These are phyloP conservation scores for Lethenteron camtschaticum DNA, from an alignment of 2,113 vertebrate species.

Conservation along the genomic window DNA sequence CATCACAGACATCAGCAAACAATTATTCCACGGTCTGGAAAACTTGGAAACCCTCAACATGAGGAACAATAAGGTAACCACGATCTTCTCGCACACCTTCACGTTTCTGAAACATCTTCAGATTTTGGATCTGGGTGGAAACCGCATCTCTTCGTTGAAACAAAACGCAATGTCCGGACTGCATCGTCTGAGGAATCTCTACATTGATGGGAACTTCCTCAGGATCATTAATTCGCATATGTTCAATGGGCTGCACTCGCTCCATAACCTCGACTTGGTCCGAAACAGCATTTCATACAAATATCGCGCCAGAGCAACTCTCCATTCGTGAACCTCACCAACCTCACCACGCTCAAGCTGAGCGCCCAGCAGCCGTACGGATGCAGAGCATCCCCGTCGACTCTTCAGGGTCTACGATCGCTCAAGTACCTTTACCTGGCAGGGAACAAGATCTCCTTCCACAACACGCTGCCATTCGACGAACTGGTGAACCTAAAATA, in stretches of 20 bases:
- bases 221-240: neutral
- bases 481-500: slow-evolving; percentile 26
- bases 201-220: slow-evolving; percentile 39
- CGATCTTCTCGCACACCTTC: slow-evolving; percentile 33
- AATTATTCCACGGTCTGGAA: slow-evolving; percentile 22
- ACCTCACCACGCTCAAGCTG: slow-evolving; percentile 17
- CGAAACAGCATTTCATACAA: slow-evolving; percentile 14
- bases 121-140: slow-evolving; percentile 37
- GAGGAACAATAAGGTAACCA: slow-evolving; percentile 36
- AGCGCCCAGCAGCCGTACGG: slow-evolving; percentile 15
- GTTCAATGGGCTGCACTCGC: slow-evolving; percentile 12
- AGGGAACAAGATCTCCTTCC: slow-evolving; percentile 22
- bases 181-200: slow-evolving; percentile 23
- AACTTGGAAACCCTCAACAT: slow-evolving; percentile 32
- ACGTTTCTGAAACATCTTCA: slow-evolving; percentile 17
- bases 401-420: slow-evolving; percentile 14
- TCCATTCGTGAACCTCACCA: slow-evolving; percentile 24
- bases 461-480: slow-evolving; percentile 29
- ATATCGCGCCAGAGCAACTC: slow-evolving; percentile 13
- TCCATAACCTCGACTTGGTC: slow-evolving; percentile 16
- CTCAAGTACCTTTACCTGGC: slow-evolving; percentile 23
- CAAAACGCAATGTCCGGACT: slow-evolving; percentile 24
- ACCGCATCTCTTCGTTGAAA: slow-evolving; percentile 28
- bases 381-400: slow-evolving; percentile 14
- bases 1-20: slow-evolving; percentile 26